phyloP scores from a whole-genome alignment of 1,140 invertebrate genomes.

The Octopus sinensis region DNA sequence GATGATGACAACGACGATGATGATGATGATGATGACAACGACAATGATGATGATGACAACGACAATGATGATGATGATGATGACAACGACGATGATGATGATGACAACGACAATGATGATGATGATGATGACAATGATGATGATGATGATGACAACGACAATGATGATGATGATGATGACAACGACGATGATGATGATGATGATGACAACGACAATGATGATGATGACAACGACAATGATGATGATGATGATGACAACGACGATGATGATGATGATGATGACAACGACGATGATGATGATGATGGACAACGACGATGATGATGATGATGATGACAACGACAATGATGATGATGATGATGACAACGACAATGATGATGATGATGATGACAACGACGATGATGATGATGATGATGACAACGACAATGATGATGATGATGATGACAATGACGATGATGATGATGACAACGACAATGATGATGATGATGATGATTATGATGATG shows the following conservation, averaged over 20 bases:
- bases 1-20: constrained; percentile 32
- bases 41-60: constrained; percentile 5
- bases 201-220: constrained; percentile 1
- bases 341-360: neutral
- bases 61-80: neutral
- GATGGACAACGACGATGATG: neutral
- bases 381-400: neutral
- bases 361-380: neutral
- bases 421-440: constrained; percentile 19
- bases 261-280: constrained; percentile 15
- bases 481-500: neutral
- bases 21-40: constrained; percentile 17
- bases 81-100: constrained; percentile 19
- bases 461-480: constrained; percentile 15
- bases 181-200: constrained; percentile 4
- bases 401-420: constrained; percentile 12
- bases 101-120: constrained; percentile 17
- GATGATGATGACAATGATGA: constrained; percentile 17
- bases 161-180: neutral
- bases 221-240: constrained; percentile 12
- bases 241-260: constrained; percentile 6
- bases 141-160: constrained; percentile 17
- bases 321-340: neutral
- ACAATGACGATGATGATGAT: constrained; percentile 17
- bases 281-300: constrained; percentile 1